phyloP scores from a whole-genome alignment of 2,888 invertebrate species.

The Omphaloscelis lunosa region DNA sequence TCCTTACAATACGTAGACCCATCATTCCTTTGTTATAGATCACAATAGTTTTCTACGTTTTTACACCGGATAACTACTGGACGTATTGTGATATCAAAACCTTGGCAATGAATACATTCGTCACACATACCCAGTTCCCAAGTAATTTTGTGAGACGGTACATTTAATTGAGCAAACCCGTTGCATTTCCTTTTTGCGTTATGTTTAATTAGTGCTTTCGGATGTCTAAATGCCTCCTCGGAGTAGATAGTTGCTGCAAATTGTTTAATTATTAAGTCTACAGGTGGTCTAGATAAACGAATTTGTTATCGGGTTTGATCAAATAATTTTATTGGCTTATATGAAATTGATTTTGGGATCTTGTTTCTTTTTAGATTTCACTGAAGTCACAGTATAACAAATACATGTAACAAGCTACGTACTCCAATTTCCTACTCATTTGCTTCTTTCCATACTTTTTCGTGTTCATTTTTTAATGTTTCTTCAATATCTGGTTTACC shows the following conservation, averaged over 20 bases:
- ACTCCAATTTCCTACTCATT: background rate
- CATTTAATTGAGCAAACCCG: conserved; percentile 63
- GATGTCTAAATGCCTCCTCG: conserved; percentile 40
- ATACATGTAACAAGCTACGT: too few relatives aligned
- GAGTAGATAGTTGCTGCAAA: conserved; percentile 38
- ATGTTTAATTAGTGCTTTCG: conserved; percentile 69
- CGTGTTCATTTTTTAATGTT: background rate
- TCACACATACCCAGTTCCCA: conserved; percentile 71
- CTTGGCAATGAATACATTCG: conserved; percentile 77
- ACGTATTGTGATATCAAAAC: conserved; percentile 69
- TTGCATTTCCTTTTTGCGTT: conserved; percentile 62
- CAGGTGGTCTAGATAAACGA: conserved; percentile 55
- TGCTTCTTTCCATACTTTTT: background rate
- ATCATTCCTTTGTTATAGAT: conserved; percentile 84
- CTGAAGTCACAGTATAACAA: background rate
- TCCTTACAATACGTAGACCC: conserved; percentile 78
- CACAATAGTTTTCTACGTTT: conserved; percentile 81
- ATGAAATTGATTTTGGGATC: conserved; percentile 47
- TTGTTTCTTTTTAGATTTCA: conserved; percentile 29
- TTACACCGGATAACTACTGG: conserved; percentile 73
- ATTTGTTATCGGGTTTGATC: conserved; percentile 51
- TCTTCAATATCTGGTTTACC: conserved; percentile 16
- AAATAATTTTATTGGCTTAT: conserved; percentile 36
- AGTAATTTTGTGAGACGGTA: conserved; percentile 65
- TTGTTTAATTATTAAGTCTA: conserved; percentile 57